Conservation (phyloP, 2,888 invertebrate genomes). For the Octodonta nipae region DNA sequence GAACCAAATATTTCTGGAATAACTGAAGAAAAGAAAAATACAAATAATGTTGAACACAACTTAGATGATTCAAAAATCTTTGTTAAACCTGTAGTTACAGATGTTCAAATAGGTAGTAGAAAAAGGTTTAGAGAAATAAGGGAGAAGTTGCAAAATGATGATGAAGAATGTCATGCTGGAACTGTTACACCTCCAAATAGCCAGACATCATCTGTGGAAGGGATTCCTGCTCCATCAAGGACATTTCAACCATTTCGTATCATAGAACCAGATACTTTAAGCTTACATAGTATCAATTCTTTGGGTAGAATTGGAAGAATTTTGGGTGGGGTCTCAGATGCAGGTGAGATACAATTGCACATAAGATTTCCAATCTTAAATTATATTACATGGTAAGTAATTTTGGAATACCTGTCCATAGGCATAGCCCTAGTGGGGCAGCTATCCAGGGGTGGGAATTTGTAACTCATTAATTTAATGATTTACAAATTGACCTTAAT, state of each 20-base stretch:
- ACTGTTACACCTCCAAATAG: constrained; percentile 54
- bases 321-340: constrained; percentile 43
- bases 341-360: too few relatives aligned
- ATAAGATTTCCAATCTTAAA: not conserved
- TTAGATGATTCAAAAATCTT: constrained; percentile 5
- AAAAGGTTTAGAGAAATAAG: constrained; percentile 72
- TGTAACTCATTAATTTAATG: too few relatives aligned
- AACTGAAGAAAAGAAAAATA: constrained; percentile 11
- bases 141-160: constrained; percentile 75
- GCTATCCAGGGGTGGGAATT: too few relatives aligned
- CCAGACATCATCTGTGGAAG: constrained; percentile 66
- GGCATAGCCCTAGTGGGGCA: too few relatives aligned
- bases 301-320: constrained; percentile 71
- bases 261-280: constrained; percentile 77
- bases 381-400: too few relatives aligned
- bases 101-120: constrained; percentile 39
- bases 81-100: constrained; percentile 5
- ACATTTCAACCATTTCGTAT: constrained; percentile 68
- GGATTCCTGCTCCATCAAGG: constrained; percentile 53
- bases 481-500: too few relatives aligned
- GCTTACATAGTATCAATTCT: constrained; percentile 79
- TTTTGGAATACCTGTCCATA: too few relatives aligned
- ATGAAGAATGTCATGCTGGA: constrained; percentile 47
- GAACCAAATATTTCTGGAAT: constrained; percentile 27
- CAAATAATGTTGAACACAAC: too few relatives aligned